Evolutionary conservation across 2,797 vertebrate genomes (phyloP).

Genomic region (Salarias fasciatus): DNA sequence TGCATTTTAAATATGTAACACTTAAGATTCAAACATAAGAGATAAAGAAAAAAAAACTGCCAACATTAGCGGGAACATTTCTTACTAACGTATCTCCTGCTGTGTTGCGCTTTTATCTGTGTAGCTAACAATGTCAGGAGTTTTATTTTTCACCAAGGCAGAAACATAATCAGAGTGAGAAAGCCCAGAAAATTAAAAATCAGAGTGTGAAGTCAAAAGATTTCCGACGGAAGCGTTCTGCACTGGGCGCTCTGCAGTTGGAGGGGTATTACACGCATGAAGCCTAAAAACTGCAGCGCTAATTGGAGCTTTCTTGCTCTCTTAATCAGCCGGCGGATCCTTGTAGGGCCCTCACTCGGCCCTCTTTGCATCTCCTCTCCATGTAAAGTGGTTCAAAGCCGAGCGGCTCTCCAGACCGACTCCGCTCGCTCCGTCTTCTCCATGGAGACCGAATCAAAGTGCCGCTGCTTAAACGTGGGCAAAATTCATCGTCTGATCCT

Average conservation of each 20-base stretch:
- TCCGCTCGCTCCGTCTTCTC: constrained; percentile 26
- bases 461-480: constrained; percentile 16
- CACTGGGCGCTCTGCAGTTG: no score
- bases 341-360: not conserved
- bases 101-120: no score
- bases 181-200: not conserved
- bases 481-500: constrained; percentile 36
- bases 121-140: no score
- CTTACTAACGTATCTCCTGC: no score
- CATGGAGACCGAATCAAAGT: constrained; percentile 37
- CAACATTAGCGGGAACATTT: no score
- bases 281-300: not conserved
- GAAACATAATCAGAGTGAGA: no score
- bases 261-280: not conserved
- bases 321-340: not conserved
- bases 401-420: constrained; percentile 7
- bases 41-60: no score
- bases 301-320: not conserved
- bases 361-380: not conserved
- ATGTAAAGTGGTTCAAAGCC: constrained; percentile 31
- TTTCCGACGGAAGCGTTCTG: not conserved
- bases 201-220: not conserved
- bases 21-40: no score
- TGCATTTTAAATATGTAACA: no score
- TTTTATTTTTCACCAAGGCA: no score